Base-by-base conservation (phyloP, 1,140 invertebrate genomes). In the Lepidurus packardi region DNA sequence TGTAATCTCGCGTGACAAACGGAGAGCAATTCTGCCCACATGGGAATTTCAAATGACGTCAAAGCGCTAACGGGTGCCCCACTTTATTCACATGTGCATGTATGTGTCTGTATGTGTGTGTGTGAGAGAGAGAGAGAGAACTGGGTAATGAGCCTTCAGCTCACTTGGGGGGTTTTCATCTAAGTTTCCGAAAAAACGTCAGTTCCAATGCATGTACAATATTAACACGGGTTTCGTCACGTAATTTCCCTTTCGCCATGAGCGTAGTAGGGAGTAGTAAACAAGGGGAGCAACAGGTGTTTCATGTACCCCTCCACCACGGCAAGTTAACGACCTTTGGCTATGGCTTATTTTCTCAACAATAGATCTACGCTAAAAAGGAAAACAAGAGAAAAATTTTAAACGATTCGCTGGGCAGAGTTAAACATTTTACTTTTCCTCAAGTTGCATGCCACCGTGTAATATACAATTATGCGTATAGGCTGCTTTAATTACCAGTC, bases 241-340 rank as follows among this genome's bases (percentile, higher is more conserved):
- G 16, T 65, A 65, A 65, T 13, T 65, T 65, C 53, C 16, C 21
- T 65, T 13, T 65, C 16, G 9, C 53, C 53, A 21, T 65, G 13
- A 65, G 53, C 53, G 53, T 65, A 65, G 53, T 65, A 65, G 21
- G 53, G 53, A 13, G 53, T n/a, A 65, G 53, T 65, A 65, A 65
- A 65, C 13, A 65, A 65, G 53, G 7, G 21, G 6, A 65, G 16
- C 53, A 65, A 65, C 53, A 65, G 53, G 53, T 65, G 53, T 13
- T 21, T 16, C 53, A 65, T 21, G 21, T 65, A 65, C 13, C 13
- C 7, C 16, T 21, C 7, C 9, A 16, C 13, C 53, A 65, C 16
- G 16, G 0, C 16, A 65, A 65, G 53, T 65, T 65, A 65, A 65
- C 53, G 53, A 65, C 53, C 53, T 65, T 65, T 65, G 6, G 13